A percentile compares a stretch with the other conserved stretches of the same genome.
Conservation (phyloP, 2,888 invertebrate genomes). For the Phanerotoma sp. region DNA sequence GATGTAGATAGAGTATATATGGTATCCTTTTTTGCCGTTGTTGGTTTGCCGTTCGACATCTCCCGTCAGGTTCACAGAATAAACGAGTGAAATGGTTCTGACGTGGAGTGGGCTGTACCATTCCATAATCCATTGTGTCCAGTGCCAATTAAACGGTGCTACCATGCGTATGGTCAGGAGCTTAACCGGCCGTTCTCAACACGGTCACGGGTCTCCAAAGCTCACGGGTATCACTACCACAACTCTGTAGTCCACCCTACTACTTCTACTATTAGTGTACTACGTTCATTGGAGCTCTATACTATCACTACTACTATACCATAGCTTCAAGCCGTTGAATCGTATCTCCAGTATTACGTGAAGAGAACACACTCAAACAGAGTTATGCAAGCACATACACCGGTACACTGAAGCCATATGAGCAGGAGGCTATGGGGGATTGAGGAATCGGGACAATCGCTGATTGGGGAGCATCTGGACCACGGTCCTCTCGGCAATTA, state of each 20-base stretch:
- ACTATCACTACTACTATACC: neutral
- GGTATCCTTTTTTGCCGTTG: neutral
- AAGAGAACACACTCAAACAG: conserved; percentile 5
- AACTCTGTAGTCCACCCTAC: conserved; percentile 7
- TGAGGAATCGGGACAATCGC: conserved; percentile 43
- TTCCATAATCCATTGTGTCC: conserved; percentile 57
- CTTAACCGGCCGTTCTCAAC: conserved; percentile 54
- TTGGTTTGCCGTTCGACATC: conserved; percentile 19
- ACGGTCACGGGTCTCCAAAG: conserved; percentile 46
- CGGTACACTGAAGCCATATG: conserved; percentile 8
- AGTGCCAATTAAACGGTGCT: conserved; percentile 58
- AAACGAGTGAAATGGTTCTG: conserved; percentile 56
- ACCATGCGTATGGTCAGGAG: conserved; percentile 56
- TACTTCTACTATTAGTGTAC: neutral
- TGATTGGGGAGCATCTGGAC: conserved; percentile 58
- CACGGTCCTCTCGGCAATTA: conserved; percentile 55
- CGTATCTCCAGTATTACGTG: conserved; percentile 5
- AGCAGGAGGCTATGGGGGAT: too few relatives aligned
- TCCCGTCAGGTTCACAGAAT: conserved; percentile 34
- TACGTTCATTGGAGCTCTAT: too few relatives aligned
- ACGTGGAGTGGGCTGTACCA: conserved; percentile 48
- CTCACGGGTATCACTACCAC: conserved; percentile 21
- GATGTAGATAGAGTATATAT: neutral
- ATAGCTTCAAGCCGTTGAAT: neutral
- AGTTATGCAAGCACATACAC: conserved; percentile 3